Percentiles rank a stretch among this genome's conserved stretches.
Conservation (phyloP, 2,888 invertebrate species). For the Ametastegia equiseti region DNA sequence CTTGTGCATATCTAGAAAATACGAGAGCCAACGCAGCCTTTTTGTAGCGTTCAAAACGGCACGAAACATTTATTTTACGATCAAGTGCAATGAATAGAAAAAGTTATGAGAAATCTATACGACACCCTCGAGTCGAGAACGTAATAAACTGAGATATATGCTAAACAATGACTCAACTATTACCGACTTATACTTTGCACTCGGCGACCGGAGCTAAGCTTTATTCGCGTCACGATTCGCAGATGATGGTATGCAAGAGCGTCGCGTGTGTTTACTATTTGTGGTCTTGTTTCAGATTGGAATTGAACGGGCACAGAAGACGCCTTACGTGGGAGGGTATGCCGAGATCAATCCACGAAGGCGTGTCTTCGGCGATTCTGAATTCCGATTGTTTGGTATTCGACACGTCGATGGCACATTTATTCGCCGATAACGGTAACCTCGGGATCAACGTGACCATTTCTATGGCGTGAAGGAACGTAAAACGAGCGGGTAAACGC, state of each 20-base stretch:
- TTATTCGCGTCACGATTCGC: background rate
- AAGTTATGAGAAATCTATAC: too few relatives aligned
- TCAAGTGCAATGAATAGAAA: too few relatives aligned
- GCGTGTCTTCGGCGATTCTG: slow-evolving; percentile 97
- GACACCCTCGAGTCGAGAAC: background rate
- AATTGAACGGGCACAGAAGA: slow-evolving; percentile 96
- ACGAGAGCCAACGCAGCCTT: too few relatives aligned
- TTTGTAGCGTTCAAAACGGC: too few relatives aligned
- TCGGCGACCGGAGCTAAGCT: background rate
- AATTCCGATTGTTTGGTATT: slow-evolving; percentile 99
- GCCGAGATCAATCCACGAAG: slow-evolving; percentile 99
- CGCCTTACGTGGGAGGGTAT: slow-evolving; percentile 99
- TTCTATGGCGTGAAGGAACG: slow-evolving; percentile 87
- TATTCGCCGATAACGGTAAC: slow-evolving; percentile 99
- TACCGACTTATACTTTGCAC: background rate
- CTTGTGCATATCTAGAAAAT: background rate
- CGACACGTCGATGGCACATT: slow-evolving; percentile 97
- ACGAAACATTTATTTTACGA: too few relatives aligned
- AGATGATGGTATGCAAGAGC: background rate
- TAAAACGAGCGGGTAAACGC: slow-evolving; percentile 1
- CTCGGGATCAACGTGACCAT: slow-evolving; percentile 99
- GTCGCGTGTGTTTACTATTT: too few relatives aligned
- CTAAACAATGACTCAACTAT: background rate
- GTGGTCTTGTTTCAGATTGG: slow-evolving; percentile 81
- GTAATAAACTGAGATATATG: background rate